Base-by-base conservation (phyloP, 2,888 invertebrate genomes). In the Acanthopleura granulata region DNA sequence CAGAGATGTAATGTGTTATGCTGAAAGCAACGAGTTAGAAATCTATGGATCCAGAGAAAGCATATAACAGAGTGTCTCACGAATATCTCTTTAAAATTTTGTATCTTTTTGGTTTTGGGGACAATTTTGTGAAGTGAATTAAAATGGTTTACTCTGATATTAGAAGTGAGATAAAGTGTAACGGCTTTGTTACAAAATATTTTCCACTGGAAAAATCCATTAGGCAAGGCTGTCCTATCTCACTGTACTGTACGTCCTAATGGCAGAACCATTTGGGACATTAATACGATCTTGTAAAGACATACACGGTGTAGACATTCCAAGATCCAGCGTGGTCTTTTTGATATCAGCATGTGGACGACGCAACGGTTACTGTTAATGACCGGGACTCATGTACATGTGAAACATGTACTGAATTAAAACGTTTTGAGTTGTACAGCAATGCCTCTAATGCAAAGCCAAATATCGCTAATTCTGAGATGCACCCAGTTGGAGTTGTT, bases 151-250 rank as follows among this genome's bases (percentile, higher is more conserved):
- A 71, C 25, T 1, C n/a, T 22, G 49, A 71, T 49, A n/a, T 71
- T n/a, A 29, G 49, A 9, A 71, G 71, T 49, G 27, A 11, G 16
- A 27, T 66, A 16, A 66, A 66, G 25, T 66, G 66, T 66, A 66
- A 66, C 29, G 66, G 66, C 16, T 27, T 27, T 66, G 18, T 66
- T 22, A 66, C 66, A 22, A 27, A 66, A 1, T 66, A 66, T 27
- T 66, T 66, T 66, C 16, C 22, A 22, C 12, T 66, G 16, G 6
- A 27, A 16, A 66, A 66, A 27, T 66, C 66, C 18, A 66, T 66
- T 27, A 66, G 66, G 14, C 66, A 66, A 66, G 66, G 66, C 29
- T 66, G 66, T 66, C 66, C 66, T 66, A 66, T 66, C 16, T 66
- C 66, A 27, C 66, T 66, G 4, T 66, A 66, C 29, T 66, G 29